These are phyloP conservation scores for Mellilla xanthometata DNA, from an alignment of 2,888 invertebrate species.

Conservation along the genomic window DNA sequence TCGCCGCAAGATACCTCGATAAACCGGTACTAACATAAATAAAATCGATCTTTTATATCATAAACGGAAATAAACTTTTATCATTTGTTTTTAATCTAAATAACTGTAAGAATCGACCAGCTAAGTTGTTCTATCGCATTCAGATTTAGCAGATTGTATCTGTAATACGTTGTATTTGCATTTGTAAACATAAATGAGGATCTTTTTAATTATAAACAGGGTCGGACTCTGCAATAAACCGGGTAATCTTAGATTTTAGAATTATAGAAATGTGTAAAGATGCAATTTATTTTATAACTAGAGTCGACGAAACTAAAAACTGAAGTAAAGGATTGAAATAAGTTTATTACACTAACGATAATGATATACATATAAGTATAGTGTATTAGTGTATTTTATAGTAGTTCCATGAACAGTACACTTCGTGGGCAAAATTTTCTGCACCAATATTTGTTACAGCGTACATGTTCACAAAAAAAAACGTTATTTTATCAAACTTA, in stretches of 20 bases:
- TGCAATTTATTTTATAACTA: neutral
- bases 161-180: constrained; percentile 6
- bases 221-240: neutral
- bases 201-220: constrained; percentile 5
- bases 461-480: too few relatives aligned
- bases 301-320: neutral
- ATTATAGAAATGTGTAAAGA: neutral
- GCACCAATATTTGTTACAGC: too few relatives aligned
- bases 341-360: too few relatives aligned
- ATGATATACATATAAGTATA: too few relatives aligned
- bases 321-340: too few relatives aligned
- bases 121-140: constrained; percentile 6
- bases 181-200: constrained; percentile 8
- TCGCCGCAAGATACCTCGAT: neutral
- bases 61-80: constrained; percentile 9
- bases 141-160: constrained; percentile 8
- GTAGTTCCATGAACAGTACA: too few relatives aligned
- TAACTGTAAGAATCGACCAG: constrained; percentile 1
- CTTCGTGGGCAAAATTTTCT: too few relatives aligned
- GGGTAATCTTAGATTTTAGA: neutral
- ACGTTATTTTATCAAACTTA: too few relatives aligned
- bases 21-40: constrained; percentile 8
- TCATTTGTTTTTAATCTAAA: constrained; percentile 3
- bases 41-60: constrained; percentile 2
- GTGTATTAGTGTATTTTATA: too few relatives aligned